phyloP scores from a whole-genome alignment of 2,113 vertebrate species.

The Channa argus region DNA sequence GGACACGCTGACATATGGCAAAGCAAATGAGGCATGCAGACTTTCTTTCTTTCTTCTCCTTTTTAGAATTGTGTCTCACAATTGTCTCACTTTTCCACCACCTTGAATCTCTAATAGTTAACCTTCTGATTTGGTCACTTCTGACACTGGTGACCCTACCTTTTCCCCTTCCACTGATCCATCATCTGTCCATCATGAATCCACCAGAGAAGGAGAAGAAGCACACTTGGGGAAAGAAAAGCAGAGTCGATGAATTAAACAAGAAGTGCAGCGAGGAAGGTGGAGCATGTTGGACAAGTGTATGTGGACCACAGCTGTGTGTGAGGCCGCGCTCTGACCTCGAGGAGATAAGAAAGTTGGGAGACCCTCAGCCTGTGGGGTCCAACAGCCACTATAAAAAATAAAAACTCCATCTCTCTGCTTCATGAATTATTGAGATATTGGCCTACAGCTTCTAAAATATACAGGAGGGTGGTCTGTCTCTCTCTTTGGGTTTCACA shows the following conservation, averaged over 20 bases:
- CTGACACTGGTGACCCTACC: constrained; percentile 65
- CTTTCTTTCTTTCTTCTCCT: constrained; percentile 18
- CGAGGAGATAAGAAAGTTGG: constrained; percentile 75
- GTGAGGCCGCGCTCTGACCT: constrained; percentile 74
- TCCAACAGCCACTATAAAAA: constrained; percentile 79
- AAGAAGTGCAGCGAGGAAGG: constrained; percentile 69
- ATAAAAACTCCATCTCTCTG: constrained; percentile 81
- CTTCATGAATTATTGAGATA: constrained; percentile 91
- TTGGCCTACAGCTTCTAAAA: constrained; percentile 87
- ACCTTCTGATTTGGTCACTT: constrained; percentile 65
- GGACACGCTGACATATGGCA: constrained; percentile 60
- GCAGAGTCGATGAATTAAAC: constrained; percentile 77
- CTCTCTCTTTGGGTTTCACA: constrained; percentile 65
- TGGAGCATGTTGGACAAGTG: constrained; percentile 68
- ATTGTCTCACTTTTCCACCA: not conserved
- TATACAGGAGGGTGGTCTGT: constrained; percentile 81
- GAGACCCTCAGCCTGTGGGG: constrained; percentile 77
- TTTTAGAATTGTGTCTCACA: not conserved
- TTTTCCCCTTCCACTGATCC: constrained; percentile 66
- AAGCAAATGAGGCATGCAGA: constrained; percentile 29
- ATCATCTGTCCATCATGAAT: constrained; percentile 65
- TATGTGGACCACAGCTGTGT: constrained; percentile 73
- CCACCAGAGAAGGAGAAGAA: constrained; percentile 52
- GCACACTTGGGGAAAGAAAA: constrained; percentile 42
- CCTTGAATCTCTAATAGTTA: constrained; percentile 65